Conservation (phyloP, 2,113 vertebrate species). For the Paracanthobrama guichenoti region DNA sequence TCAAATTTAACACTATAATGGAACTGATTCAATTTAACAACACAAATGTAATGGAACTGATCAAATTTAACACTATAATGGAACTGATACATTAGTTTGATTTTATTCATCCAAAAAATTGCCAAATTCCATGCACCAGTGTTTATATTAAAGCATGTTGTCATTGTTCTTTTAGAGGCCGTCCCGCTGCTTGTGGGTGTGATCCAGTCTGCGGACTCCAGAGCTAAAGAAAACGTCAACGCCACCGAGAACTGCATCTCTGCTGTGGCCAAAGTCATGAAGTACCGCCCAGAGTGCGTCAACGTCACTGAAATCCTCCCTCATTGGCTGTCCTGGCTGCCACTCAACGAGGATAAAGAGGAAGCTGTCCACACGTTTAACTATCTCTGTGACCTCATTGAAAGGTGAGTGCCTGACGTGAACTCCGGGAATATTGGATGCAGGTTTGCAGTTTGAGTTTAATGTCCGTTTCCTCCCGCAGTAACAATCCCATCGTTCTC, state of each 20-base stretch:
- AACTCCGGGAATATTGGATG: not conserved
- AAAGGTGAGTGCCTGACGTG: constrained; percentile 77
- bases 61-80: no score
- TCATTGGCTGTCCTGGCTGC: constrained; percentile 98
- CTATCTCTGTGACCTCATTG: constrained; percentile 96
- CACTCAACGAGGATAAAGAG: constrained; percentile 96
- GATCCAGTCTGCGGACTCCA: constrained; percentile 91
- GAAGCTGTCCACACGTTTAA: constrained; percentile 95
- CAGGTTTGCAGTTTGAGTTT: not conserved
- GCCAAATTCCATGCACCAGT: no score
- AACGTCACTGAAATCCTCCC: constrained; percentile 91
- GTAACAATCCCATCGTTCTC: constrained; percentile 95
- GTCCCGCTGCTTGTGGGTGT: constrained; percentile 90
- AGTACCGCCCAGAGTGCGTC: constrained; percentile 91
- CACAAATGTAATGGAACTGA: no score
- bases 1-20: no score
- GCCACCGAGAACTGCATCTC: constrained; percentile 99
- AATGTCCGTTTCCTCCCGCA: constrained; percentile 56
- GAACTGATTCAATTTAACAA: no score
- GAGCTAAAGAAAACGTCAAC: constrained; percentile 94
- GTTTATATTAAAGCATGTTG: not conserved
- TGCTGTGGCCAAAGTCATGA: constrained; percentile 95
- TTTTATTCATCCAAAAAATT: no score
- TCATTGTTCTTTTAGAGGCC: constrained; percentile 79
- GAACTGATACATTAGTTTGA: no score